These are phyloP conservation scores for Caenorhabditis sinica DNA, from an alignment of 2,888 invertebrate species.

Conservation along the genomic window DNA sequence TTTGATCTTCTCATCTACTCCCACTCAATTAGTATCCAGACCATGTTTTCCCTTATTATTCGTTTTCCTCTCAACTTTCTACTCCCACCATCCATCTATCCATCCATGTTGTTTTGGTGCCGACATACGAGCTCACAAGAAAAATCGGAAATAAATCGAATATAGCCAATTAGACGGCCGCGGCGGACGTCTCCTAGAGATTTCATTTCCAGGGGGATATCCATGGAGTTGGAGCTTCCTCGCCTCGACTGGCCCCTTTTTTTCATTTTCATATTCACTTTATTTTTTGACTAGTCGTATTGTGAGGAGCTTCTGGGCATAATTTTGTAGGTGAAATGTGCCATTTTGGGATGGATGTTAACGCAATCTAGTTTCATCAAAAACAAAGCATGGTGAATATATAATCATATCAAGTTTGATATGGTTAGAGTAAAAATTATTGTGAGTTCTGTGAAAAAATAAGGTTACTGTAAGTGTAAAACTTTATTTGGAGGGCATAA, in stretches of 20 bases:
- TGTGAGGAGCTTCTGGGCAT: background rate
- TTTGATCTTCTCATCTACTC: background rate
- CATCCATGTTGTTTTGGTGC: slow-evolving; percentile 10
- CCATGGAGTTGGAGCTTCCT: slow-evolving; percentile 30
- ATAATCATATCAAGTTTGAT: too few species aligned
- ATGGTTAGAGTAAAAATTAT: too few species aligned
- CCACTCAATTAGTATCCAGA: too few species aligned
- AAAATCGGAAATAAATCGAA: slow-evolving; percentile 42
- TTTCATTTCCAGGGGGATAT: slow-evolving; percentile 30
- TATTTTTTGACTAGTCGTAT: background rate
- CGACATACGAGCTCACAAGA: background rate
- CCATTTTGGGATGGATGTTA: background rate
- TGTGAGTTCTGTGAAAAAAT: too few species aligned
- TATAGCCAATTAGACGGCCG: slow-evolving; percentile 38
- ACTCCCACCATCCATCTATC: background rate
- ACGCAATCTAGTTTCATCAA: too few species aligned
- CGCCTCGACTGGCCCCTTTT: background rate
- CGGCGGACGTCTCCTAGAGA: slow-evolving; percentile 22
- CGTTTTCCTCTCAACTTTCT: background rate
- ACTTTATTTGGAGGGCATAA: too few species aligned
- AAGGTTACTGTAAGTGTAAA: too few species aligned
- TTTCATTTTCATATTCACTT: background rate
- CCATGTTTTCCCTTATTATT: background rate
- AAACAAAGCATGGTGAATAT: too few species aligned
- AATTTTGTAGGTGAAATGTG: background rate